Percentiles rank a stretch among this genome's conserved stretches.
Evolutionary conservation across 2,113 vertebrate species (phyloP).

Genomic region (Otis tarda): DNA sequence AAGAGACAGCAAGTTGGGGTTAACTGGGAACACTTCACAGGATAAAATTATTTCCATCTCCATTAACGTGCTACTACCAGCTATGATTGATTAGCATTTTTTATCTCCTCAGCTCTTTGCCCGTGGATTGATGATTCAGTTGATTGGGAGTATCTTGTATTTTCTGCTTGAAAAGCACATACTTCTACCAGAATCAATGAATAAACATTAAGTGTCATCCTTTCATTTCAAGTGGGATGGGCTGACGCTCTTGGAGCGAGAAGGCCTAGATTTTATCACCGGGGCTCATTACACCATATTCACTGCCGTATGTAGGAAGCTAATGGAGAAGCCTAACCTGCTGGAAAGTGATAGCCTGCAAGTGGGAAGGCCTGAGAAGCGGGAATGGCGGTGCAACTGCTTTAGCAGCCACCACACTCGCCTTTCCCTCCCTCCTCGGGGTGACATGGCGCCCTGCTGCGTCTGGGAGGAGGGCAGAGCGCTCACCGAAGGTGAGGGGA

Average conservation of each 20-base stretch:
- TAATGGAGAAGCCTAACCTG: not conserved
- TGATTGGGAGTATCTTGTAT: constrained; percentile 29
- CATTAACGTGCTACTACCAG: constrained; percentile 8
- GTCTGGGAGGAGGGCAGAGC: not conserved
- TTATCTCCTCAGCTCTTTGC: constrained; percentile 37
- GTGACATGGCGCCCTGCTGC: not conserved
- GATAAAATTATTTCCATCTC: constrained; percentile 37
- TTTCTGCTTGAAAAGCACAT: constrained; percentile 58
- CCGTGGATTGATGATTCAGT: constrained; percentile 49
- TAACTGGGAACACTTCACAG: not conserved
- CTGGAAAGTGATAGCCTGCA: not conserved
- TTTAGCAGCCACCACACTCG: not conserved
- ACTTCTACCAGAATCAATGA: constrained; percentile 55
- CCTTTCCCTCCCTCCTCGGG: not conserved
- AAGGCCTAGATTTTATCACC: constrained; percentile 2
- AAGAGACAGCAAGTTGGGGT: not conserved
- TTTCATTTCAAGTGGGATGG: not conserved
- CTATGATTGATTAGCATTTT: constrained; percentile 41
- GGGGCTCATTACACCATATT: not conserved
- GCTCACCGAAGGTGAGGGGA: not conserved
- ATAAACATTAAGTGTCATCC: constrained; percentile 52
- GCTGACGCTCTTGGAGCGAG: constrained; percentile 1
- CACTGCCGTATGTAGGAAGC: not conserved
- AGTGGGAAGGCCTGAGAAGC: not conserved
- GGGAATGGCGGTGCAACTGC: not conserved